Conservation (phyloP, 2,888 invertebrate species). For the Eudasyphora cyanicolor region DNA sequence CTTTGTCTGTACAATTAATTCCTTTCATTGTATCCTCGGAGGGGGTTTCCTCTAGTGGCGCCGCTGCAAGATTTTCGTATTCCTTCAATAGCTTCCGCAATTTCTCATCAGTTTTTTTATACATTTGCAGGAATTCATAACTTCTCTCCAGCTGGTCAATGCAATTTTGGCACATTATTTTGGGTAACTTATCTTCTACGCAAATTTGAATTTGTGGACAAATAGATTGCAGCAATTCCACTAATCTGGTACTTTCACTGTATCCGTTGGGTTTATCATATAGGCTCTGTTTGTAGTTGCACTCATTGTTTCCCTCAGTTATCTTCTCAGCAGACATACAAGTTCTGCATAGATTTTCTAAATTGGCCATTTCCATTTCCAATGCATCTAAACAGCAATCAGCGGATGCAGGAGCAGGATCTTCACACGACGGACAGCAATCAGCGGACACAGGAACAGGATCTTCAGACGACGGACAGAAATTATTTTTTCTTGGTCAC, state of each 20-base stretch:
- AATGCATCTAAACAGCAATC: too few relatives aligned
- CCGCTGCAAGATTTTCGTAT: not conserved
- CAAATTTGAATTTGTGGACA: conserved; percentile 41
- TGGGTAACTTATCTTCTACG: conserved; percentile 38
- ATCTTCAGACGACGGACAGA: too few relatives aligned
- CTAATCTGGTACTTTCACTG: not conserved
- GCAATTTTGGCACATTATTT: conserved; percentile 42
- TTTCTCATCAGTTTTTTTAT: conserved; percentile 33
- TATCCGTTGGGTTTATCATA: conserved; percentile 29
- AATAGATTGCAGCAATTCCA: conserved; percentile 36
- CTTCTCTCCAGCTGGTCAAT: conserved; percentile 35
- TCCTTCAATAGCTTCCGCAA: conserved; percentile 40
- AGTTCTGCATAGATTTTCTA: conserved; percentile 57
- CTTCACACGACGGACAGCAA: too few relatives aligned
- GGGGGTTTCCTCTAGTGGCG: not conserved
- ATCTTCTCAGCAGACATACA: conserved; percentile 28
- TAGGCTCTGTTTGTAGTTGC: conserved; percentile 28
- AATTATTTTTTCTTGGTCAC: too few relatives aligned
- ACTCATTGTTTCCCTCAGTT: not conserved
- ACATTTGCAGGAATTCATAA: conserved; percentile 46
- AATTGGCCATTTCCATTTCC: too few relatives aligned
- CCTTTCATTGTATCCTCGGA: too few relatives aligned
- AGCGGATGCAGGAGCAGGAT: too few relatives aligned
- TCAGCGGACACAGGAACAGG: too few relatives aligned
- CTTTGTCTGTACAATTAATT: not conserved